Percentiles rank a stretch among this genome's conserved stretches.
These are phyloP conservation scores for Cheilinus undulatus DNA, from an alignment of 2,113 vertebrate species.

Conservation along the genomic window DNA sequence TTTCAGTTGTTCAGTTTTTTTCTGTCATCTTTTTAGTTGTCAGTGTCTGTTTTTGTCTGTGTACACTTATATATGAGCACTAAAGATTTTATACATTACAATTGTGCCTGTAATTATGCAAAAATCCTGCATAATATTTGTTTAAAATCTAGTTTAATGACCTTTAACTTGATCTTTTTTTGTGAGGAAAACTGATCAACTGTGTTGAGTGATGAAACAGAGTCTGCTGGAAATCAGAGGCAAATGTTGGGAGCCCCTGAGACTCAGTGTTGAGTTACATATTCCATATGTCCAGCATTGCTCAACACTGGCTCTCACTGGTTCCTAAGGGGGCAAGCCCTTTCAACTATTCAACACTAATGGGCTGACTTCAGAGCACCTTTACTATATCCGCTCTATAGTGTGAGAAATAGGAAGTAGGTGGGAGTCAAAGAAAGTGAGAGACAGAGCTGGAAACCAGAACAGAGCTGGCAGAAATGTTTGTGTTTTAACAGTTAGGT, in stretches of 20 bases:
- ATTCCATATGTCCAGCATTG: slow-evolving; percentile 62
- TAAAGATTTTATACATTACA: no score
- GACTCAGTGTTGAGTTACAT: slow-evolving; percentile 42
- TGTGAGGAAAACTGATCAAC: background rate
- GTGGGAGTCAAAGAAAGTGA: slow-evolving; percentile 1
- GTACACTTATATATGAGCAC: no score
- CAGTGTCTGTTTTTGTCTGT: no score
- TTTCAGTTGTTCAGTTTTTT: no score
- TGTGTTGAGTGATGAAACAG: background rate
- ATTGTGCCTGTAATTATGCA: no score
- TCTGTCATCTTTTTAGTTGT: no score
- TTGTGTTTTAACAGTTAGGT: no score
- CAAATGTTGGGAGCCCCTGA: slow-evolving; percentile 32
- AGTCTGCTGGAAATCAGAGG: slow-evolving; percentile 41
- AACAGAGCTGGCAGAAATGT: slow-evolving; percentile 6
- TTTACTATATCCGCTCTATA: slow-evolving; percentile 2
- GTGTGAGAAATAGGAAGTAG: slow-evolving; percentile 17
- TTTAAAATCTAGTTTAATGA: no score
- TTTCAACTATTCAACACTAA: slow-evolving; percentile 43
- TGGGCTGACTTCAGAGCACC: slow-evolving; percentile 38
- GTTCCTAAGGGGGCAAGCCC: slow-evolving; percentile 35
- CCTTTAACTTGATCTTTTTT: background rate
- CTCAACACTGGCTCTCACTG: slow-evolving; percentile 45
- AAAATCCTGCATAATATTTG: no score
- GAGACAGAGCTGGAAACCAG: slow-evolving; percentile 3